These are phyloP conservation scores for Typhlomys cinereus DNA, from an alignment of 2,113 vertebrate genomes.

Conservation along the genomic window DNA sequence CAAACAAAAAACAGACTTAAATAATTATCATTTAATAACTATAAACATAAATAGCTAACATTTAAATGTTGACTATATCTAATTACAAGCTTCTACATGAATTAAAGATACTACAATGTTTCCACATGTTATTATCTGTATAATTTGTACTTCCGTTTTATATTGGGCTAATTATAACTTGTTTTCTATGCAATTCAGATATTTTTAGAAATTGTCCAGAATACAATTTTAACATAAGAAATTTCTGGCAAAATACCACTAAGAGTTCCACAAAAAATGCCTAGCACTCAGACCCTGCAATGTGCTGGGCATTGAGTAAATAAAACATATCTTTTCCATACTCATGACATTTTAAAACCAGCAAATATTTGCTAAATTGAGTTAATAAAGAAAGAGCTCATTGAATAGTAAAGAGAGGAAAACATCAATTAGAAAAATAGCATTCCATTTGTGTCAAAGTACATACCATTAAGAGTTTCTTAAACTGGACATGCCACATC, in stretches of 20 bases:
- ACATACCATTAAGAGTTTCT: too few species aligned
- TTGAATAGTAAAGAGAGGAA: not conserved
- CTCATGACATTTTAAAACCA: not conserved
- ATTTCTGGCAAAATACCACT: slow-evolving; percentile 8
- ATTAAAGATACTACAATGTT: not conserved
- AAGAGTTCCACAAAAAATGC: slow-evolving; percentile 6
- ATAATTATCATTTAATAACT: slow-evolving; percentile 20
- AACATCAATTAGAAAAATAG: too few species aligned
- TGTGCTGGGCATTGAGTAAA: not conserved
- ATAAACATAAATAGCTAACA: slow-evolving; percentile 8
- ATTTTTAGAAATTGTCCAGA: slow-evolving; percentile 24
- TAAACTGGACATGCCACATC: too few species aligned
- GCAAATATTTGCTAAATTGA: not conserved
- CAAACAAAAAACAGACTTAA: not conserved
- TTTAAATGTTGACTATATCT: not conserved
- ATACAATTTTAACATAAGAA: slow-evolving; percentile 40
- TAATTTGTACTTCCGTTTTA: slow-evolving; percentile 14
- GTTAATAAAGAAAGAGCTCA: not conserved
- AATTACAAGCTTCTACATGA: slow-evolving; percentile 33
- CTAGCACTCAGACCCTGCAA: slow-evolving; percentile 8
- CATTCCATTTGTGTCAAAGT: too few species aligned
- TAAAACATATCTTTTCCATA: not conserved
- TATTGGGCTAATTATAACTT: slow-evolving; percentile 22
- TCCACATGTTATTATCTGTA: not conserved
- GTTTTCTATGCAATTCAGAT: slow-evolving; percentile 5